A percentile compares a stretch with the other conserved stretches of the same genome.
phyloP scores from a whole-genome alignment of 2,797 vertebrate species.

The Neolamprologus multifasciatus region DNA sequence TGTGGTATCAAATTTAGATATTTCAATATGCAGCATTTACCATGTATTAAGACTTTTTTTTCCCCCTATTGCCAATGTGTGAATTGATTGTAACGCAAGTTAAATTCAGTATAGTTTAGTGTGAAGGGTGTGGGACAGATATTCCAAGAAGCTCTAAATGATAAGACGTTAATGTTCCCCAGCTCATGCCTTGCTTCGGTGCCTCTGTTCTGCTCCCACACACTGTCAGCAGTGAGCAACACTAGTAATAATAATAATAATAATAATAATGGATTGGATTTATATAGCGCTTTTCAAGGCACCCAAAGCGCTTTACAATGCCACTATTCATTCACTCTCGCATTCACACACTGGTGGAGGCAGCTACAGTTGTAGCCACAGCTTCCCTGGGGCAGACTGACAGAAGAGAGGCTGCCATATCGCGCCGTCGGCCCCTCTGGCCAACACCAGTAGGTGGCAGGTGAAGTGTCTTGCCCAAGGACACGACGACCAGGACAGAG shows the following conservation, averaged over 20 bases:
- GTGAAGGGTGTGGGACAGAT: not conserved
- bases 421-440: too few species aligned
- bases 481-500: too few species aligned
- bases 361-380: not conserved
- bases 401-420: too few species aligned
- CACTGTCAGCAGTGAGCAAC: not conserved
- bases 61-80: fast-evolving
- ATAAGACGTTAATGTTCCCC: not conserved
- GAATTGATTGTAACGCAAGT: not conserved
- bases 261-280: not conserved
- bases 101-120: not conserved
- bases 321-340: not conserved
- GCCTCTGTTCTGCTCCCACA: not conserved
- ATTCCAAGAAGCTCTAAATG: fast-evolving
- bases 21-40: not conserved
- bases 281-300: fast-evolving
- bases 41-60: not conserved
- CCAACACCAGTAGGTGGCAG: fast-evolving
- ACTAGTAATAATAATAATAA: not conserved
- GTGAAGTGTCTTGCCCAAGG: too few species aligned
- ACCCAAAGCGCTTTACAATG: fast-evolving
- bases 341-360: not conserved
- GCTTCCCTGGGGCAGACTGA: too few species aligned
- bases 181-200: not conserved
- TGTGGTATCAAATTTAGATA: fast-evolving